Evolutionary conservation across 1,140 invertebrate species (phyloP), one percentile per base, ranked within the genome.

Genomic region (Dendroctonus ponderosae): DNA sequence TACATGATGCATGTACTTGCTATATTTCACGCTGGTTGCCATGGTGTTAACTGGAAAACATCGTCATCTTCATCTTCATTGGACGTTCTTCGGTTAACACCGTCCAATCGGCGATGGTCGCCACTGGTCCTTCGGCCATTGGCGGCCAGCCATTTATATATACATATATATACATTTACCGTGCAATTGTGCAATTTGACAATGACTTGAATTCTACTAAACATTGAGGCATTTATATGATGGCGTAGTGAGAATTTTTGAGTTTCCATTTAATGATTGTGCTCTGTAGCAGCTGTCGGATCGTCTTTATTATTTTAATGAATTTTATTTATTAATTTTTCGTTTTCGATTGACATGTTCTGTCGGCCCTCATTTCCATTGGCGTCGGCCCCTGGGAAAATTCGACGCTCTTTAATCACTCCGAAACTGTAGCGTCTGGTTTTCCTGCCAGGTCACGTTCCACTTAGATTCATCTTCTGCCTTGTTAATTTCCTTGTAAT

Each of bases 201-300:
- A 59, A 75, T 75, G 71, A 74, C 72, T 70, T 73, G 70, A 67
- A 51, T 67, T 50, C 59, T 70, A 73, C 70, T 73, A 71, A 75
- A 74, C 62, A 74, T 75, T 71, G 73, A 26, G 26, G 26, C 26
- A 26, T 26, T 26, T 70, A 74, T 71, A 74, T 74, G 74, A 74
- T 74, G 74, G 72, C 74, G 74, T 75, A 75, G 70, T 70, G 69
- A 70, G 68, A 75, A 70, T 12, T 9, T 72, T 70, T 65, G 65
- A 50, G 71, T 70, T 72, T 68, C 66, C 71, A 72, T 58, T 71
- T 72, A 74, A 73, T 75, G 74, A 72, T 75, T 75, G 72, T 75
- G 74, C 74, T 26, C 26, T 73, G 74, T 75, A 75, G 72, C 70
- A 71, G 69, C 72, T 74, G 72, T 71, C 66, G 69, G 66, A 73